A percentile compares a stretch with the other conserved stretches of the same genome.
These are phyloP conservation scores for Tenualosa ilisha DNA, from an alignment of 2,797 vertebrate genomes.

Conservation along the genomic window DNA sequence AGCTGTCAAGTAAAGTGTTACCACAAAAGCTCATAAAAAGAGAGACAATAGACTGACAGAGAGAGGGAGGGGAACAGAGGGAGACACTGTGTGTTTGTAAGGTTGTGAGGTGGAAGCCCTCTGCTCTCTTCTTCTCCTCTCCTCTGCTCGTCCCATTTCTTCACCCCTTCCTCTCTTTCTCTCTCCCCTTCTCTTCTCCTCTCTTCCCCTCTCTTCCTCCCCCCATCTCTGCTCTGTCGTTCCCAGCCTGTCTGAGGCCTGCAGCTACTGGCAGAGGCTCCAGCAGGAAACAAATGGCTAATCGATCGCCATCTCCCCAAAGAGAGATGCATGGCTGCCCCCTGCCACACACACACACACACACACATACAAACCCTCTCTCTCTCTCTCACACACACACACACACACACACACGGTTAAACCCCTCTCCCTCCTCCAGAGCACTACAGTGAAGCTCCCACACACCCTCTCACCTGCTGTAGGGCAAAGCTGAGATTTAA, in stretches of 20 bases:
- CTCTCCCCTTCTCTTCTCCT: neutral
- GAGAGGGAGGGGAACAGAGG: neutral
- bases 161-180: neutral
- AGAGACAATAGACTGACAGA: neutral
- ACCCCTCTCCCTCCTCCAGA: neutral
- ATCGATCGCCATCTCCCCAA: constrained; percentile 57
- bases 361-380: constrained; percentile 12
- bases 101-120: too few relatives aligned
- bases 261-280: constrained; percentile 42
- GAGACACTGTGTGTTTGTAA: neutral
- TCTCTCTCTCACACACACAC: neutral
- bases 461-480: constrained; percentile 13
- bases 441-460: neutral
- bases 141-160: neutral
- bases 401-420: neutral
- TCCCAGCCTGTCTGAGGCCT: constrained; percentile 47
- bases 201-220: constrained; percentile 22
- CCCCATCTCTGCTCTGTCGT: constrained; percentile 38
- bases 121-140: neutral
- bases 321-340: constrained; percentile 45
- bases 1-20: too few relatives aligned
- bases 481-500: constrained; percentile 38
- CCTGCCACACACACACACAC: constrained; percentile 18
- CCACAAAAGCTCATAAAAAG: too few relatives aligned
- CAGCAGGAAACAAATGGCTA: constrained; percentile 55